Evolutionary conservation across 37 sponge, comb jelly and placozoan genomes (phyloP).

Genomic region (Aphrocallistes beatrix): DNA sequence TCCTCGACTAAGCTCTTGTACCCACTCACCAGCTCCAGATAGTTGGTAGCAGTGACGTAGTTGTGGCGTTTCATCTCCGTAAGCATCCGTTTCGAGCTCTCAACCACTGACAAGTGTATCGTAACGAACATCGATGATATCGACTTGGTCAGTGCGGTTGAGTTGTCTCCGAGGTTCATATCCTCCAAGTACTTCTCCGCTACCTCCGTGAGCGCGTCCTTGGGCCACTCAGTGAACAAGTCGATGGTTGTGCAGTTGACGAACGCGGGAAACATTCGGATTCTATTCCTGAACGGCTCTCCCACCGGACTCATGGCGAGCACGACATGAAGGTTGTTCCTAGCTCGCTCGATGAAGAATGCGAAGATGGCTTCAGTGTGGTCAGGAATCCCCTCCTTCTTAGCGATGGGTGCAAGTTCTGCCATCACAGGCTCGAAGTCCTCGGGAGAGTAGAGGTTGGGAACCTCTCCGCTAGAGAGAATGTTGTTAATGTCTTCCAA

Average conservation of each 20-base stretch:
- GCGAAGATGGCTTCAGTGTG: slow-evolving; percentile 66
- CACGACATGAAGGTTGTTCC: slow-evolving; percentile 84
- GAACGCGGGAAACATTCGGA: slow-evolving; percentile 93
- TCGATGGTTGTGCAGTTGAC: slow-evolving; percentile 99
- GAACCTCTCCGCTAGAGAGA: slow-evolving; percentile 93
- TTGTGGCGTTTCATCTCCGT: slow-evolving; percentile 95
- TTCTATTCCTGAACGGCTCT: slow-evolving; percentile 89
- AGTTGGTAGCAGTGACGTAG: slow-evolving; percentile 98
- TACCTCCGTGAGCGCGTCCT: slow-evolving; percentile 93
- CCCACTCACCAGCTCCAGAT: slow-evolving; percentile 92
- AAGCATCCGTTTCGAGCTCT: slow-evolving; percentile 84
- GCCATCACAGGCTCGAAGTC: slow-evolving; percentile 90
- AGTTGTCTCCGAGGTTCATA: slow-evolving; percentile 40
- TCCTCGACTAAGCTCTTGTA: slow-evolving; percentile 76
- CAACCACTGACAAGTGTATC: slow-evolving; percentile 80
- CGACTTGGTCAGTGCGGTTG: slow-evolving; percentile 39
- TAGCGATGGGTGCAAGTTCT: slow-evolving; percentile 44
- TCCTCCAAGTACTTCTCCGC: slow-evolving; percentile 86
- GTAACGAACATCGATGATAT: slow-evolving; percentile 77
- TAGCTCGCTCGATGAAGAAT: slow-evolving; percentile 83
- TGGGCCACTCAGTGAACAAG: slow-evolving; percentile 98
- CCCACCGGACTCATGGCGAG: slow-evolving; percentile 99
- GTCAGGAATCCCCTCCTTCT: slow-evolving; percentile 72
- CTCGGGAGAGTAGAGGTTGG: slow-evolving; percentile 91
- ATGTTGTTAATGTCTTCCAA: slow-evolving; percentile 99